Evolutionary conservation across 2,888 invertebrate genomes (phyloP).

Genomic region (Andricus curvator): DNA sequence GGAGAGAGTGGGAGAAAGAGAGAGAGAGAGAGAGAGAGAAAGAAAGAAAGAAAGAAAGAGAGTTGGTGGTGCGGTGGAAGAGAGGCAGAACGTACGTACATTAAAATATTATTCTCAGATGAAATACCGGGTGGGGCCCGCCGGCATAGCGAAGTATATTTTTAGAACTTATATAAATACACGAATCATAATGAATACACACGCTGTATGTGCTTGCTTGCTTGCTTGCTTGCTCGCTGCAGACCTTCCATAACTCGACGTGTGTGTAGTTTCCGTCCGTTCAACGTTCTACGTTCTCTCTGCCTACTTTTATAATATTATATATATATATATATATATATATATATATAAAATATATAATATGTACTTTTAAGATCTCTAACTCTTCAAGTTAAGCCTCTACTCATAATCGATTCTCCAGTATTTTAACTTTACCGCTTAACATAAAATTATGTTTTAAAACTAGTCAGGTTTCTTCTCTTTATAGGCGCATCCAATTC

Average conservation of each 20-base stretch:
- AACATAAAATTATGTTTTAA: too few species aligned
- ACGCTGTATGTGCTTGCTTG: conserved; percentile 52
- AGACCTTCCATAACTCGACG: conserved; percentile 51
- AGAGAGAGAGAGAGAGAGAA: conserved; percentile 43
- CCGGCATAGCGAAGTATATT: conserved; percentile 74
- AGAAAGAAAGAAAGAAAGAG: conserved; percentile 45
- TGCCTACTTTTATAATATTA: too few species aligned
- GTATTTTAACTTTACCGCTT: too few species aligned
- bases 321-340: too few species aligned
- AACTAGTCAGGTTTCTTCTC: too few species aligned
- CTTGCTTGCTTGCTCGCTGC: conserved; percentile 50
- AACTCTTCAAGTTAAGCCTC: too few species aligned
- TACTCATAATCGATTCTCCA: too few species aligned
- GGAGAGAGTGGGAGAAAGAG: conserved; percentile 43
- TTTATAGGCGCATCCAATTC: too few species aligned
- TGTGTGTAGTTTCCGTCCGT: conserved; percentile 44
- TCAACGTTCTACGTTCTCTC: conserved; percentile 42
- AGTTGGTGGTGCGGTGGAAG: too few species aligned
- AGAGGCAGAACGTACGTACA: conserved; percentile 67
- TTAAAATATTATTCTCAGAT: conserved; percentile 79
- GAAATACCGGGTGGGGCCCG: conserved; percentile 78
- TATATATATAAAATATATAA: too few species aligned
- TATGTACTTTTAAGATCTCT: too few species aligned
- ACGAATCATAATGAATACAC: conserved; percentile 78
- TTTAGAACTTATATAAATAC: conserved; percentile 79